Conservation (phyloP, 1,140 invertebrate species). For the Anagrus nilaparvatae region DNA sequence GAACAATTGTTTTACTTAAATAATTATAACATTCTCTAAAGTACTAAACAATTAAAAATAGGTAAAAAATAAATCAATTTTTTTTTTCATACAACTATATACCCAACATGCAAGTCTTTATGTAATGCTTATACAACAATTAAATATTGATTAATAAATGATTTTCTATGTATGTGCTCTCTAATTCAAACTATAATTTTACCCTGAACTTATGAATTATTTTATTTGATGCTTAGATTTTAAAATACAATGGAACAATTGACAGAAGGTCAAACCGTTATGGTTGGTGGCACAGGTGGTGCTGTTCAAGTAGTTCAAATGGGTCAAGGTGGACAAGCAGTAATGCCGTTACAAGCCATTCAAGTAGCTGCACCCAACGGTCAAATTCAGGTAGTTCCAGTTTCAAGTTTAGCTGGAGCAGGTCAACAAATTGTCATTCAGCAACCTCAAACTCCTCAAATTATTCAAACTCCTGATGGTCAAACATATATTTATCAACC, state of each 20-base stretch:
- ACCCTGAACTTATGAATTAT: not conserved
- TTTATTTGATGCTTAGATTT: conserved; percentile 2
- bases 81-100: not conserved
- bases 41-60: too few relatives aligned
- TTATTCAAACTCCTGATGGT: conserved; percentile 87
- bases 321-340: conserved; percentile 39
- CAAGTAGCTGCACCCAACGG: conserved; percentile 52
- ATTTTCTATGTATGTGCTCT: not conserved
- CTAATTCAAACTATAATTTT: conserved; percentile 2
- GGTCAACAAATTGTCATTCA: conserved; percentile 48
- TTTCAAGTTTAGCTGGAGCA: conserved; percentile 46
- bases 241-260: conserved; percentile 36
- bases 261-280: conserved; percentile 40
- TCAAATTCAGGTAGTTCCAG: conserved; percentile 55
- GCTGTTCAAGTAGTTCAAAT: conserved; percentile 44
- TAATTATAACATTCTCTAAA: too few relatives aligned
- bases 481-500: conserved; percentile 88
- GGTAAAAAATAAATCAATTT: not conserved
- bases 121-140: not conserved
- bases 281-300: conserved; percentile 37
- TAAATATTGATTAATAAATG: not conserved
- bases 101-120: not conserved
- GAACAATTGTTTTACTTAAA: too few relatives aligned
- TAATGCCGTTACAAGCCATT: conserved; percentile 49
- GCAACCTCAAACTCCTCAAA: conserved; percentile 61